These are phyloP conservation scores for Tortricodes alternella DNA, from an alignment of 2,888 invertebrate species.

Conservation along the genomic window DNA sequence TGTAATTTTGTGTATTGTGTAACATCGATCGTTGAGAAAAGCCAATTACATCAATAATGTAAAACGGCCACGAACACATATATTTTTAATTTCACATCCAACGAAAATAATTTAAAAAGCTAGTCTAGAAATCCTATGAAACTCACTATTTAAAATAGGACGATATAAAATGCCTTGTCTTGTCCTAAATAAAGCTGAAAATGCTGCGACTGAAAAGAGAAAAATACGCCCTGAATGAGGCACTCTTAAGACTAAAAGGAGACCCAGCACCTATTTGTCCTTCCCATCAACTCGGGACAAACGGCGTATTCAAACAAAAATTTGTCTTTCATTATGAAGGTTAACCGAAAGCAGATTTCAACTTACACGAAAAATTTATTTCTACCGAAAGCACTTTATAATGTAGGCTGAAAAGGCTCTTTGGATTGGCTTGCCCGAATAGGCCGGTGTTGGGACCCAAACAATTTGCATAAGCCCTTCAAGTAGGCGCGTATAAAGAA, in stretches of 20 bases:
- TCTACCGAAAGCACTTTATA: conserved; percentile 31
- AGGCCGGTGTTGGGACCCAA: conserved; percentile 33
- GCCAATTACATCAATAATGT: too few species aligned
- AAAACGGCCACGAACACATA: too few species aligned
- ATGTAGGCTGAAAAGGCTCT: conserved; percentile 31
- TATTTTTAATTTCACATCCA: too few species aligned
- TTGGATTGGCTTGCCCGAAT: conserved; percentile 32
- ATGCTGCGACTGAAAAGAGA: neutral
- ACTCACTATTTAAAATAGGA: neutral
- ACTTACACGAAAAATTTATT: conserved; percentile 24
- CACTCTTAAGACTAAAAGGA: conserved; percentile 1
- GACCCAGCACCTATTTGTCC: conserved; percentile 13
- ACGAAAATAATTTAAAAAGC: too few species aligned
- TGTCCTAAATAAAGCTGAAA: too few species aligned
- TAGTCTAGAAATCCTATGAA: too few species aligned
- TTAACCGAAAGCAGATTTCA: conserved; percentile 22
- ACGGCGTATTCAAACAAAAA: conserved; percentile 22
- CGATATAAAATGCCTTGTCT: neutral
- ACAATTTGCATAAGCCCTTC: conserved; percentile 36
- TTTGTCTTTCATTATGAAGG: conserved; percentile 27
- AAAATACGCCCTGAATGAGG: neutral
- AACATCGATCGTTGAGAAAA: too few species aligned
- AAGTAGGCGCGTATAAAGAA: conserved; percentile 5
- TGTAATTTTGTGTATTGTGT: too few species aligned
- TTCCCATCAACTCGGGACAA: conserved; percentile 11